Evolutionary conservation across 2,888 invertebrate species (phyloP).

Genomic region (Sinhomidia bicolor): DNA sequence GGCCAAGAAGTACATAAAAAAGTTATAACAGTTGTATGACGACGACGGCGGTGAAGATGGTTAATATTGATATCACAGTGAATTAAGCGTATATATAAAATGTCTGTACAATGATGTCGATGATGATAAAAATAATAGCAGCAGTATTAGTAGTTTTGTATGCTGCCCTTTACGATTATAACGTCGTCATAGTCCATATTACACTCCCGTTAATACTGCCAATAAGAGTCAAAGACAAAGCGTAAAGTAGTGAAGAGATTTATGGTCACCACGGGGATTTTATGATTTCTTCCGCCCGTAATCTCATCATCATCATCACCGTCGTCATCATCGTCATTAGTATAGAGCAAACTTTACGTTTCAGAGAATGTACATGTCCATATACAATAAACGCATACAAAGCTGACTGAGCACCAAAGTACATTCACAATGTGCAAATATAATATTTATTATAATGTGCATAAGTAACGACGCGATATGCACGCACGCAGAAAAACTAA

Average conservation of each 20-base stretch:
- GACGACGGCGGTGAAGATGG: background rate
- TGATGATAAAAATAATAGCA: too few relatives aligned
- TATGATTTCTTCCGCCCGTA: slow-evolving; percentile 44
- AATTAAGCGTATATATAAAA: background rate
- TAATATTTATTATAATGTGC: background rate
- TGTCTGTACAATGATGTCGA: background rate
- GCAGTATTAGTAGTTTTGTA: too few relatives aligned
- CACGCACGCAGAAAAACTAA: background rate
- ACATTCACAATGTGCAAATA: background rate
- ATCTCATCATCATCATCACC: slow-evolving; percentile 10
- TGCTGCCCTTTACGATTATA: background rate
- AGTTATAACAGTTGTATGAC: background rate
- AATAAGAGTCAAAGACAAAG: slow-evolving; percentile 27
- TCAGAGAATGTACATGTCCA: background rate
- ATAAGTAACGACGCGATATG: background rate
- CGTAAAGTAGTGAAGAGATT: slow-evolving; percentile 24
- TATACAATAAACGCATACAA: background rate
- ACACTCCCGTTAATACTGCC: background rate
- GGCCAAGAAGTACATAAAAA: background rate
- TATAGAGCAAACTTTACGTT: too few relatives aligned
- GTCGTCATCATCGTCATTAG: background rate
- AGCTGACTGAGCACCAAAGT: background rate
- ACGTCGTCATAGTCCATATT: background rate
- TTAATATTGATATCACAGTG: background rate
- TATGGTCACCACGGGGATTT: slow-evolving; percentile 41